Evolutionary conservation across 2,113 vertebrate species (phyloP).

Genomic region (Alosa alosa): DNA sequence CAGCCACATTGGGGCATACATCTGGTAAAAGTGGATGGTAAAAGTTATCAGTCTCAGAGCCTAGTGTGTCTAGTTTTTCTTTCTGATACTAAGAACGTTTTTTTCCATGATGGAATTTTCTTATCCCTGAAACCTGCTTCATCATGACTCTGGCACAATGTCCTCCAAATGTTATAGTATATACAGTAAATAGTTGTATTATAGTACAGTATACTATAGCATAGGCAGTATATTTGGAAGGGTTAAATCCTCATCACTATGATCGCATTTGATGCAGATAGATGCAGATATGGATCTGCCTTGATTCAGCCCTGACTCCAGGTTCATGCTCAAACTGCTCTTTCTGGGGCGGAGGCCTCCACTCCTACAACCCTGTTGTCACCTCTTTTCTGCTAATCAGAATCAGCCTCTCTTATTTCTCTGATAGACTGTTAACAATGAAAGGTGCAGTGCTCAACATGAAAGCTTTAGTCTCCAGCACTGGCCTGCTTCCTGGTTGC

Average conservation of each 20-base stretch:
- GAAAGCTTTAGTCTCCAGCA: slow-evolving; percentile 50
- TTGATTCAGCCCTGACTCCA: background rate
- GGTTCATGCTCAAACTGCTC: background rate
- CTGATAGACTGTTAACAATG: slow-evolving; percentile 64
- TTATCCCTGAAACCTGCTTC: background rate
- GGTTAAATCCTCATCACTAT: too few relatives aligned
- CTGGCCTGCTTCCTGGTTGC: slow-evolving; percentile 58
- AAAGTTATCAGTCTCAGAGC: background rate
- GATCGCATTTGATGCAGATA: too few relatives aligned
- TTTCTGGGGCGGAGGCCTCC: background rate
- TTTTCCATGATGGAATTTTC: background rate
- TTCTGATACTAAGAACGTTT: too few relatives aligned
- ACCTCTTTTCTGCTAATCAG: background rate
- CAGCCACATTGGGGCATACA: background rate
- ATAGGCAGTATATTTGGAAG: too few relatives aligned
- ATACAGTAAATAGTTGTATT: background rate
- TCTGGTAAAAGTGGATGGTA: background rate
- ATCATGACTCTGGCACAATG: background rate
- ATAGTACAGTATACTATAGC: too few relatives aligned
- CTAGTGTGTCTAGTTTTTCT: background rate
- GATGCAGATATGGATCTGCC: too few relatives aligned
- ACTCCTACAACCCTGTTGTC: background rate
- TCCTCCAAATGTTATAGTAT: background rate
- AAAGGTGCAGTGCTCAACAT: slow-evolving; percentile 38
- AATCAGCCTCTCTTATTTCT: slow-evolving; percentile 48